Evolutionary conservation across 2,797 vertebrate species (phyloP), one percentile per base, ranked within the genome.

Genomic region (Onychomys leucogaster): DNA sequence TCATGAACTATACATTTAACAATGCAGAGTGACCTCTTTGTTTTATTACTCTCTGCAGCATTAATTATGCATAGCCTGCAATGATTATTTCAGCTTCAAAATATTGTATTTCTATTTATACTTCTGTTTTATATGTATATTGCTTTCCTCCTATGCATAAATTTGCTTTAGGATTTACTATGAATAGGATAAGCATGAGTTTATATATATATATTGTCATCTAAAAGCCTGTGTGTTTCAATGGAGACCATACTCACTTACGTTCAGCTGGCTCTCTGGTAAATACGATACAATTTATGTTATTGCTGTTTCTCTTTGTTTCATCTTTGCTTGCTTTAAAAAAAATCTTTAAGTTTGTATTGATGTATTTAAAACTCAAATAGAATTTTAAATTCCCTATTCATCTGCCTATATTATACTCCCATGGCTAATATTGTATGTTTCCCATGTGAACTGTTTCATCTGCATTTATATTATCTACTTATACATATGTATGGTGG

Each of bases 181-280:
- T 61, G 46, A 90, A 76, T 0, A 67, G 3, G 21, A 75, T 73
- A 83, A 21, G 25, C 14, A 37, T 93, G 55, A 9, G 43, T 80
- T 90, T 95, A 76, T 94, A 86, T 95, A 19, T 84, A 23, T 63
- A 43, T n/a, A 90, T 63, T 76, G 61, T 65, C 46, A 37, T 89
- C 61, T 65, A 65, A 89, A 3, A 78, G 14, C 7, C 32, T 46
- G 88, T 71, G 0, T 57, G 16, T 90, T 77, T 81, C 55, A 59
- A 34, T 67, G 29, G 63, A 34, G 4, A 77, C 3, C 49, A 4
- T 29, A 75, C 76, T 5, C 3, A 77, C n/a, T 71, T 94, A 76
- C 23, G 1, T 85, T 93, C 32, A 86, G 52, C 63, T 19, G 29
- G 4, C 1, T 90, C 19, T 81, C 73, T 81, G 76, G 29, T 37